Evolutionary conservation across 2,797 vertebrate species (phyloP).

Genomic region (Amazona ochrocephala): DNA sequence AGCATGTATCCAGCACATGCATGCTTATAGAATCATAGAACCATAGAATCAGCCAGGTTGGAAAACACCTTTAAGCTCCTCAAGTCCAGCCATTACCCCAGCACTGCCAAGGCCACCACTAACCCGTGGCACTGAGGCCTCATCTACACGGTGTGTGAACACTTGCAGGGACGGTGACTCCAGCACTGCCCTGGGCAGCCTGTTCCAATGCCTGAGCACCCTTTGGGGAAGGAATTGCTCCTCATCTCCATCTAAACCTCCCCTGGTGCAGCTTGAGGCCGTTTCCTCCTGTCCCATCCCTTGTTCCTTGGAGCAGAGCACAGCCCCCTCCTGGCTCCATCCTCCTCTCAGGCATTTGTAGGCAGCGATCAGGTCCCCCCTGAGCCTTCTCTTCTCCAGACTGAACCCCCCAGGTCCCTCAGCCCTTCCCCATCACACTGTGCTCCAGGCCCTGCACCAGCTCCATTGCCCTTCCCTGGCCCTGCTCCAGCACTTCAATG

Average conservation of each 20-base stretch:
- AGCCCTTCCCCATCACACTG: accelerated
- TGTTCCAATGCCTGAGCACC: no score
- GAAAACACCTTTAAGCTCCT: background rate
- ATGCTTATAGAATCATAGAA: background rate
- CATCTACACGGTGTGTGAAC: background rate
- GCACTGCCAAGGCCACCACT: background rate
- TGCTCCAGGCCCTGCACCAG: background rate
- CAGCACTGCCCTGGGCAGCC: background rate
- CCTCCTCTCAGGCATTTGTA: no score
- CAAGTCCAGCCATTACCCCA: background rate
- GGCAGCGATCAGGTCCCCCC: no score
- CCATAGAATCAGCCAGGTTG: background rate
- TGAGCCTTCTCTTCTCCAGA: background rate
- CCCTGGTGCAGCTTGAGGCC: no score
- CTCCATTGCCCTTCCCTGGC: background rate
- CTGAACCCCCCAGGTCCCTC: background rate
- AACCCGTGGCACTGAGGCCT: background rate
- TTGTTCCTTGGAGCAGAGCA: no score
- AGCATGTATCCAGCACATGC: accelerated
- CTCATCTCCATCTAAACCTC: no score
- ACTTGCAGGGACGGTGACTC: background rate
- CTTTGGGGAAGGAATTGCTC: no score
- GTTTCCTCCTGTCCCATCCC: no score
- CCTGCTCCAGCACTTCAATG: background rate
- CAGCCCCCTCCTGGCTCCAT: no score